A percentile compares a stretch with the other conserved stretches of the same genome.
Conservation (phyloP, 2,113 vertebrate species). For the Trogon surrucura region DNA sequence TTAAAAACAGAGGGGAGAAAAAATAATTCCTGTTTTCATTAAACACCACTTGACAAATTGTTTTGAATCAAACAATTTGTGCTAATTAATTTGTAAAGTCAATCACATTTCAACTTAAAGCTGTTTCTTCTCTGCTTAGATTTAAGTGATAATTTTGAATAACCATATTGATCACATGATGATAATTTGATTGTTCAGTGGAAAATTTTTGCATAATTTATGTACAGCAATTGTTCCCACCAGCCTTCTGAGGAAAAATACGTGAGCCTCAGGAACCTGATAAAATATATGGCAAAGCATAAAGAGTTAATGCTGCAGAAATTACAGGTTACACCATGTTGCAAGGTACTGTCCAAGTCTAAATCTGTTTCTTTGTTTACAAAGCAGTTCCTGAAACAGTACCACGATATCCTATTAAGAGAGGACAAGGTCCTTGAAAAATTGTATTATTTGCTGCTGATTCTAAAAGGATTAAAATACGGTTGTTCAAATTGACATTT, state of each 20-base stretch:
- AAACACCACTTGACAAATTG: neutral
- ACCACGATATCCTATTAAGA: neutral
- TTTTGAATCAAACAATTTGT: neutral
- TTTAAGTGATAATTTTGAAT: neutral
- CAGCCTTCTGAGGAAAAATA: neutral
- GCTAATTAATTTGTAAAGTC: neutral
- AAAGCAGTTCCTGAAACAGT: neutral
- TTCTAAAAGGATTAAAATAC: slow-evolving; percentile 1
- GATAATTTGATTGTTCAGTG: neutral
- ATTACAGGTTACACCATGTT: neutral
- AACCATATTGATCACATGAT: neutral
- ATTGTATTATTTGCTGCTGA: neutral
- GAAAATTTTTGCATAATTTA: neutral
- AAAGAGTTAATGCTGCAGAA: neutral
- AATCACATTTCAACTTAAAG: neutral
- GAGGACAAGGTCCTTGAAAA: neutral
- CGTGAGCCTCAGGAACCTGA: neutral
- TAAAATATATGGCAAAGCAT: neutral
- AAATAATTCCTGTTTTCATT: neutral
- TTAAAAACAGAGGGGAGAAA: neutral
- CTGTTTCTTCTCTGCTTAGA: neutral
- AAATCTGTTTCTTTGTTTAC: neutral
- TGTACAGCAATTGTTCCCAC: neutral
- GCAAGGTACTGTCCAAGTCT: neutral
- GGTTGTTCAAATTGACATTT: slow-evolving; percentile 41